Evolutionary conservation across 1,140 invertebrate genomes (phyloP).

Genomic region (Drosophila sulfurigaster): DNA sequence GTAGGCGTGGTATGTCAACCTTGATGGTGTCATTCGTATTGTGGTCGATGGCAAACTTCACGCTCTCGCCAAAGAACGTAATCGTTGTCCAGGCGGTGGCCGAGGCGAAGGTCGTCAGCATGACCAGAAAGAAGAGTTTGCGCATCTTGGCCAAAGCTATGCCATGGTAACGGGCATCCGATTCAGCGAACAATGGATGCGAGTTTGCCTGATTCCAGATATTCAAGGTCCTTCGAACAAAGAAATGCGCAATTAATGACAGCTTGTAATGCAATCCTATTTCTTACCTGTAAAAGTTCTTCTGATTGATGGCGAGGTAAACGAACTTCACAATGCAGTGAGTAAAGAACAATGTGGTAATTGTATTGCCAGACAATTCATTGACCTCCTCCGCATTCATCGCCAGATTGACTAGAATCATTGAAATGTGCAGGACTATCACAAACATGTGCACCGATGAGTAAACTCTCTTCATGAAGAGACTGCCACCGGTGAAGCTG

Average conservation of each 20-base stretch:
- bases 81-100: constrained; percentile 90
- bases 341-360: constrained; percentile 92
- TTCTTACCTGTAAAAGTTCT: constrained; percentile 90
- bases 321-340: constrained; percentile 91
- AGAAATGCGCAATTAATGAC: background rate
- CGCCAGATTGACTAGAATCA: constrained; percentile 89
- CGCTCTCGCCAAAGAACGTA: constrained; percentile 91
- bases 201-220: constrained; percentile 93
- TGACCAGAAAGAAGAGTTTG: constrained; percentile 89
- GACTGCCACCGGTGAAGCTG: constrained; percentile 89
- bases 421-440: constrained; percentile 88
- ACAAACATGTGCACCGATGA: constrained; percentile 87
- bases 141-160: constrained; percentile 91
- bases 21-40: constrained; percentile 90
- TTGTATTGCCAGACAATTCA: constrained; percentile 92
- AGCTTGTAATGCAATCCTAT: background rate
- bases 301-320: constrained; percentile 90
- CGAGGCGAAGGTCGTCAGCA: constrained; percentile 87
- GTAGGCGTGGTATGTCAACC: constrained; percentile 89
- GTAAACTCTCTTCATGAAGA: constrained; percentile 87
- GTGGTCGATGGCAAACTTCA: constrained; percentile 88
- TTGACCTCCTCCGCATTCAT: constrained; percentile 91
- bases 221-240: constrained; percentile 87
- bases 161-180: constrained; percentile 90
- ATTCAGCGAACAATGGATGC: constrained; percentile 93